Evolutionary conservation across 2,888 invertebrate genomes (phyloP).

Genomic region (Acronicta alni): DNA sequence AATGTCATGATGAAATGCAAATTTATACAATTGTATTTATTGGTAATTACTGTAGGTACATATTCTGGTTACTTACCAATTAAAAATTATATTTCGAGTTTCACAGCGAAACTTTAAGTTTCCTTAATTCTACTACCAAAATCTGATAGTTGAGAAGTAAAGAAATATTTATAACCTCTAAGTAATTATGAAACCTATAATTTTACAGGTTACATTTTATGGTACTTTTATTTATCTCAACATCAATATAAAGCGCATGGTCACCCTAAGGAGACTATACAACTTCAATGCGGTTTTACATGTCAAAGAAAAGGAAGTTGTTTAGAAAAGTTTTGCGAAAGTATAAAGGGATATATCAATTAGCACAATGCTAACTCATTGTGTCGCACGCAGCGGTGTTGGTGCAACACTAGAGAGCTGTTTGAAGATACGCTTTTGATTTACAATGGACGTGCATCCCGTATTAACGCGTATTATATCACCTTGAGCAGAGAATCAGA

Average conservation of each 20-base stretch:
- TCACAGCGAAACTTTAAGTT: too few species aligned
- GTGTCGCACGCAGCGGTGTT: constrained; percentile 65
- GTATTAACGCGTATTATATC: constrained; percentile 44
- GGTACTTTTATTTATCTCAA: not conserved
- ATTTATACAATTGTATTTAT: too few species aligned
- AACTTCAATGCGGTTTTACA: constrained; percentile 68
- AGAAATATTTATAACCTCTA: too few species aligned
- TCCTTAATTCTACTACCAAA: too few species aligned
- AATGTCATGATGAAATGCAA: not conserved
- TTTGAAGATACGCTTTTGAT: constrained; percentile 44
- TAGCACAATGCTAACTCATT: constrained; percentile 63
- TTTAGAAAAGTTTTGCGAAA: constrained; percentile 76
- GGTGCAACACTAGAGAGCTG: constrained; percentile 66
- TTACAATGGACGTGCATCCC: constrained; percentile 49
- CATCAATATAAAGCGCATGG: constrained; percentile 7
- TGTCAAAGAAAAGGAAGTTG: constrained; percentile 85
- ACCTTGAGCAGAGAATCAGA: constrained; percentile 15
- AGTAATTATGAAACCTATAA: too few species aligned
- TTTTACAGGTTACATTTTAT: too few species aligned
- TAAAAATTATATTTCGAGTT: too few species aligned
- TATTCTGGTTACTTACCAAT: too few species aligned
- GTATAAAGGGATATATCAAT: constrained; percentile 77
- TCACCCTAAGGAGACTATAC: constrained; percentile 40
- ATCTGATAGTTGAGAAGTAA: too few species aligned
- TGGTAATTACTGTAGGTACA: too few species aligned